Base-by-base conservation (phyloP, 2,113 vertebrate species). In the Albula glossodonta region DNA sequence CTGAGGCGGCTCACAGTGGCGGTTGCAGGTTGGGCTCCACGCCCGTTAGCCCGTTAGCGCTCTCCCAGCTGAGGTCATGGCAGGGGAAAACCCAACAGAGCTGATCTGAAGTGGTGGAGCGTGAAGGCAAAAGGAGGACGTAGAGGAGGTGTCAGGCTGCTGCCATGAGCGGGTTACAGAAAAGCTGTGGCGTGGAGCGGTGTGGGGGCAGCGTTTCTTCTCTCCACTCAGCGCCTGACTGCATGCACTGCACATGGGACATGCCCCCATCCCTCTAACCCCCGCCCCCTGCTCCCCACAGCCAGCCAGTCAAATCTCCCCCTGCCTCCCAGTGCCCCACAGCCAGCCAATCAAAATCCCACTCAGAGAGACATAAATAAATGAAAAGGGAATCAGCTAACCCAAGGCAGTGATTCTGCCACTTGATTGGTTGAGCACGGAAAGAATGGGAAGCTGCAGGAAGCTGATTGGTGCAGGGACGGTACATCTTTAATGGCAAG, bases 261-360 rank as follows among this genome's bases (percentile, higher is more conserved):
- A 85, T 94, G 93, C 95, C 93, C 94, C 85, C 90, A 94, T 82
- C 87, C 48, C 90, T 86, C 87, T 41, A 41, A 41, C 31, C 31
- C 31, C 31, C 31, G 31, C 0, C 31, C 31, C 31, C 31, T 41
- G 31, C 31, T 41, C 31, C 31, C 31, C 31, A 41, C 31, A 41
- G 31, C 31, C 31, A 41, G 31, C 31, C 31, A 41, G 1, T 41
- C 31, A 41, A 41, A 41, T 41, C 31, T 1, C 31, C 31, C 31
- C 31, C 31, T 41, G 31, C 31, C 31, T 41, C 31, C 31, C 31
- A 41, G 81, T 93, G 89, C 90, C 91, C 90, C 88, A 91, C 89
- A 90, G 85, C 57, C 92, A 94, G 92, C 97, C 95, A 98, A 98
- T 98, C 90, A 89, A 60, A 52, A 86, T 50, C 80, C 82, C 87